Evolutionary conservation across 2,888 invertebrate genomes (phyloP), one percentile per base, ranked within the genome.

Genomic region (Beris morrisii): DNA sequence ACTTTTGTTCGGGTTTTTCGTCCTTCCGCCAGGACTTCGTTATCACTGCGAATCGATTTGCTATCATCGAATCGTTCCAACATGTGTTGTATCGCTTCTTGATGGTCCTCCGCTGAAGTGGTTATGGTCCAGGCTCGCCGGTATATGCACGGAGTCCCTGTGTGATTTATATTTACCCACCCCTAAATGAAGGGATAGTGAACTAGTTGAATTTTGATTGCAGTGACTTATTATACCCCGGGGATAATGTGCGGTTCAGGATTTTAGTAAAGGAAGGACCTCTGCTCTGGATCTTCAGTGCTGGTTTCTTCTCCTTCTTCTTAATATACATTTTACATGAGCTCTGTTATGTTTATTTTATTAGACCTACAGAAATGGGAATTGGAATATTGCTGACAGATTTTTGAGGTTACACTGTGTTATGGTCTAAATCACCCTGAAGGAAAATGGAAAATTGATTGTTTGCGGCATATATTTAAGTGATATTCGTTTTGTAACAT

Each of bases 181-280:
- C 13, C 15, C 43, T 12, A 22, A 5, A 50, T 38, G 15, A 7
- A n/a, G 38, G 30, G 15, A 43, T 22, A 56, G 56, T n/a, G 46
- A 64, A 45, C 54, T 67, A 65, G 65, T 66, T 64, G 59, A 67
- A 63, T 59, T 64, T 56, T 69, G 68, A 67, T 61, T 43, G 52
- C 56, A 57, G 52, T 66, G 64, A 66, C 56, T 58, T 66, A 65
- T 63, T 46, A 48, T 28, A 44, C 68, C 63, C 67, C 22, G 68
- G 48, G 69, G 38, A 15, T 28, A 58, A 31, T 44, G 12, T 28
- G 11, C 45, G 12, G 9, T 28, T 28, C n/a, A 13, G 31, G n/a
- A 5, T 13, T 13, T 12, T 13, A 4, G 13, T 13, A 12, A 44
- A 2, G n/a, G 6, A 28, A 13, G n/a, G 13, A 7, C 44, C 22